Evolutionary conservation across 2,797 vertebrate species (phyloP).

Genomic region (Anableps anableps): DNA sequence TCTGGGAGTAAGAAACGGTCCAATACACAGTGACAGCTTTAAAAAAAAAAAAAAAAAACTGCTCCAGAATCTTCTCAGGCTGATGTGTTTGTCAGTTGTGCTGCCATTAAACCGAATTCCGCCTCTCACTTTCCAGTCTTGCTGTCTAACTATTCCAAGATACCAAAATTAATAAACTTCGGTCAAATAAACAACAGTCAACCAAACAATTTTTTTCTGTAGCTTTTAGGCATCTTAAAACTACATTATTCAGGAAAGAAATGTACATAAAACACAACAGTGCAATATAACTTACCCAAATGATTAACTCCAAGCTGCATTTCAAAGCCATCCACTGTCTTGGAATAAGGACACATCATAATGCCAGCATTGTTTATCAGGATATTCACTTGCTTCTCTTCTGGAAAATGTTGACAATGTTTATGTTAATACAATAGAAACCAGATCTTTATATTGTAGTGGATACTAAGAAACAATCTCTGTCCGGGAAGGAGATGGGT

Average conservation of each 20-base stretch:
- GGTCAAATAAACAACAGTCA: background rate
- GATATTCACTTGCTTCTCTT: conserved; percentile 82
- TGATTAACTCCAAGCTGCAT: conserved; percentile 86
- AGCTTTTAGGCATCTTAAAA: background rate
- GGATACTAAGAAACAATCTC: background rate
- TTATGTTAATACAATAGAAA: background rate
- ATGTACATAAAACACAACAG: background rate
- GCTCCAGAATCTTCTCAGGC: conserved; percentile 8
- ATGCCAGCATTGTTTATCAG: conserved; percentile 86
- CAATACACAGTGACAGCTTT: conserved; percentile 22
- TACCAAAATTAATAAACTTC: background rate
- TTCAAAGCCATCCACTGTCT: conserved; percentile 83
- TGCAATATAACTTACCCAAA: conserved; percentile 71
- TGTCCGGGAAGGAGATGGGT: background rate
- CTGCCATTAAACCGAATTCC: background rate
- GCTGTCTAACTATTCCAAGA: background rate
- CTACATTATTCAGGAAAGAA: background rate
- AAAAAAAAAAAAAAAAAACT: conserved; percentile 10
- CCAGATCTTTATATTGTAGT: background rate
- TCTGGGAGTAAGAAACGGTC: conserved; percentile 26
- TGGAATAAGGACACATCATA: conserved; percentile 86
- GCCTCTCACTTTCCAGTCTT: background rate
- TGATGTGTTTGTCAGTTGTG: background rate
- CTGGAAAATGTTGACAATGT: conserved; percentile 57
- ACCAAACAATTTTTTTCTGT: background rate